Conservation (phyloP, 2,888 invertebrate species). For the Nipponacmea schrenckii region DNA sequence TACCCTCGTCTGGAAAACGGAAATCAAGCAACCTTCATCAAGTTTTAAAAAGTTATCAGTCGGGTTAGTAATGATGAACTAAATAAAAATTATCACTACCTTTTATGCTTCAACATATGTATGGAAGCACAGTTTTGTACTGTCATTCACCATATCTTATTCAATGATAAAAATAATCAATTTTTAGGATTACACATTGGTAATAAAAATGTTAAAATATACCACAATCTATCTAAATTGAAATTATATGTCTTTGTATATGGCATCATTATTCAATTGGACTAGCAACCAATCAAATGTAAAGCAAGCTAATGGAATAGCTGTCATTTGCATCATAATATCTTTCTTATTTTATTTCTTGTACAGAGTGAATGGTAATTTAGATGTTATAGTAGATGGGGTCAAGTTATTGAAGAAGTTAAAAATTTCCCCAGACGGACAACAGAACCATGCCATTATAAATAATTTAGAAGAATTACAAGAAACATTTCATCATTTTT, state of each 20-base stretch:
- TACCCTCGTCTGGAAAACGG: conserved; percentile 32
- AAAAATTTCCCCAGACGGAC: conserved; percentile 53
- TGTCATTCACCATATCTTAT: neutral
- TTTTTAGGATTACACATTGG: too few relatives aligned
- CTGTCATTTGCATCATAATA: neutral
- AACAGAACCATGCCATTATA: conserved; percentile 54
- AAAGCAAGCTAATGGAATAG: too few relatives aligned
- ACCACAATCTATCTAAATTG: too few relatives aligned
- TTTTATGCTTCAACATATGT: neutral
- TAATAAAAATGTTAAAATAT: too few relatives aligned
- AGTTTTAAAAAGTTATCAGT: conserved; percentile 36
- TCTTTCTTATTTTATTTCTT: conserved; percentile 1
- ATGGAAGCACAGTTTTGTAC: conserved; percentile 1
- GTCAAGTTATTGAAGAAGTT: conserved; percentile 62
- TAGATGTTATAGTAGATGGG: conserved; percentile 69
- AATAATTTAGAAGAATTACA: conserved; percentile 63
- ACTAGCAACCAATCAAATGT: too few relatives aligned
- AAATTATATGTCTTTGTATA: too few relatives aligned
- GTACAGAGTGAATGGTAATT: conserved; percentile 67
- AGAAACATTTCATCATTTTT: conserved; percentile 68
- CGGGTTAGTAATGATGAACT: conserved; percentile 28
- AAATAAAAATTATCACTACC: neutral
- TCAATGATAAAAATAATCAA: too few relatives aligned
- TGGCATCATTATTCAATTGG: too few relatives aligned
- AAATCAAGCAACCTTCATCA: conserved; percentile 32